phyloP scores from a whole-genome alignment of 2,797 vertebrate genomes.

The Numenius phaeopus region DNA sequence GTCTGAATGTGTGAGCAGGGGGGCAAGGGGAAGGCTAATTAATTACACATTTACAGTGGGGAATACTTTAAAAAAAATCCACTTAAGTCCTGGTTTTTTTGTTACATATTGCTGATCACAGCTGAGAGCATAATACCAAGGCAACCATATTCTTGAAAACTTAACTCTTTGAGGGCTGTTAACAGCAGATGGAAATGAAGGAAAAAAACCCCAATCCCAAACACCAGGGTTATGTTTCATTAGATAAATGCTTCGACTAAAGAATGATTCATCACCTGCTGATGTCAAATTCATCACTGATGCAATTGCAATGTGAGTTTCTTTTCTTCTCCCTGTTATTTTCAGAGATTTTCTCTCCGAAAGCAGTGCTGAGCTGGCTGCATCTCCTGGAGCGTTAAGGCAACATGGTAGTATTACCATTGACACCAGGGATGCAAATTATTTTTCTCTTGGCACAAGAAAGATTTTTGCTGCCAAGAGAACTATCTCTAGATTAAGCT shows the following conservation, averaged over 20 bases:
- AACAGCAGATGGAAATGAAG: neutral
- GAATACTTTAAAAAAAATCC: conserved; percentile 73
- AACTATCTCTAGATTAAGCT: conserved; percentile 72
- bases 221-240: neutral
- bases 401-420: conserved; percentile 57
- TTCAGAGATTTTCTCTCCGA: conserved; percentile 12
- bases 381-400: conserved; percentile 54
- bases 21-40: conserved; percentile 81
- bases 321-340: conserved; percentile 6
- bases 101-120: conserved; percentile 63
- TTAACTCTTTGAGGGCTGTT: conserved; percentile 53
- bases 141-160: conserved; percentile 43
- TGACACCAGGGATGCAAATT: conserved; percentile 71
- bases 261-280: conserved; percentile 57
- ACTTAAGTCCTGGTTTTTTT: conserved; percentile 58
- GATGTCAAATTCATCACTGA: conserved; percentile 28
- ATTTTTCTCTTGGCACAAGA: conserved; percentile 70
- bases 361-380: conserved; percentile 40
- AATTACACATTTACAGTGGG: conserved; percentile 81
- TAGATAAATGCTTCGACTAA: neutral
- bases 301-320: conserved; percentile 36
- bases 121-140: conserved; percentile 58
- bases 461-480: conserved; percentile 68
- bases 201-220: neutral
- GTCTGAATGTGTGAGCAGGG: conserved; percentile 81